These are phyloP conservation scores for Salarias fasciatus DNA, from an alignment of 2,797 vertebrate species.

Conservation along the genomic window DNA sequence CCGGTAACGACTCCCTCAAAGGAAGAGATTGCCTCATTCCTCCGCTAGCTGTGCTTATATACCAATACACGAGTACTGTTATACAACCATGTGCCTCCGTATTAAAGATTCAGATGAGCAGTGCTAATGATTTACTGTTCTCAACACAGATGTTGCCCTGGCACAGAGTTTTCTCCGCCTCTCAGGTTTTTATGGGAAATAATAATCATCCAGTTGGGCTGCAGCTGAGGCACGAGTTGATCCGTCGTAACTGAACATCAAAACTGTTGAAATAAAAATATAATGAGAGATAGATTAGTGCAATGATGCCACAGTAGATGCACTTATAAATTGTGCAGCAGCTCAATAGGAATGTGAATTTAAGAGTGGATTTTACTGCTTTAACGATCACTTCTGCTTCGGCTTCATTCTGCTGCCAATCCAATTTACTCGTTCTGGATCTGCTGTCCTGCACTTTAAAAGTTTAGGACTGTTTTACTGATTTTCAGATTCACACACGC, in stretches of 20 bases:
- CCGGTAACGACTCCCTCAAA: conserved; percentile 18
- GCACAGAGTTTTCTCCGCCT: conserved; percentile 67
- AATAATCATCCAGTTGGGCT: conserved; percentile 67
- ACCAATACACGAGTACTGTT: conserved; percentile 45
- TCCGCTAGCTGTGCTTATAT: conserved; percentile 34
- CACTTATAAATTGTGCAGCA: conserved; percentile 29
- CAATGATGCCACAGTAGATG: conserved; percentile 26
- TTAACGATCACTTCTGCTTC: conserved; percentile 26
- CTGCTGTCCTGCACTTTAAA: conserved; percentile 6
- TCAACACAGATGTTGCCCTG: conserved; percentile 71
- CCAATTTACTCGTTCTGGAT: conserved; percentile 23
- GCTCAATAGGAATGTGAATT: conserved; percentile 34
- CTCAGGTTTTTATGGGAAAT: conserved; percentile 71
- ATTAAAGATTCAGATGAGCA: conserved; percentile 48
- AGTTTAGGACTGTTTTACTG: conserved; percentile 17
- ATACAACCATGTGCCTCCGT: conserved; percentile 55
- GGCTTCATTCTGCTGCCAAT: conserved; percentile 24
- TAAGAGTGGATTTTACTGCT: conserved; percentile 13
- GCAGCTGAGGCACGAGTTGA: conserved; percentile 60
- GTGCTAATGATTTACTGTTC: conserved; percentile 51
- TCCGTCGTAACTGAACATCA: conserved; percentile 48
- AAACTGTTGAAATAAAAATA: conserved; percentile 48
- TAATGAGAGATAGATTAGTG: conserved; percentile 45
- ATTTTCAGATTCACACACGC: conserved; percentile 26
- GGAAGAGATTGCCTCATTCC: conserved; percentile 28